Evolutionary conservation across 2,113 vertebrate genomes (phyloP).

Genomic region (Coracopsis vasa): DNA sequence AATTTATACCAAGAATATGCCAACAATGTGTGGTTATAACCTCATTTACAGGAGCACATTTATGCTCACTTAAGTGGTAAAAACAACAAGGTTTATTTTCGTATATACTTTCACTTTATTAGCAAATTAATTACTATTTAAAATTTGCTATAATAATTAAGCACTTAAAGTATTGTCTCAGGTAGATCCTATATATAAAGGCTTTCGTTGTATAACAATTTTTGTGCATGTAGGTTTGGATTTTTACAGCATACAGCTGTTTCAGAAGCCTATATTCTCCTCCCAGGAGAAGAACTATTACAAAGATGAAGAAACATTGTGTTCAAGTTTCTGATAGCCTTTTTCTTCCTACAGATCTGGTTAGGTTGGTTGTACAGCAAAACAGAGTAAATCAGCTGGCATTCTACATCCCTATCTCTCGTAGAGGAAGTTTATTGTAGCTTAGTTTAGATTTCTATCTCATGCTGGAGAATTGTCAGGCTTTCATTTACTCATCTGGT

Average conservation of each 20-base stretch:
- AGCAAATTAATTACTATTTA: not conserved
- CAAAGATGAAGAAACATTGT: not conserved
- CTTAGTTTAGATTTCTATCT: not conserved
- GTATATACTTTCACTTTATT: not conserved
- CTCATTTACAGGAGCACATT: not conserved
- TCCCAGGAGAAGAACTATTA: not conserved
- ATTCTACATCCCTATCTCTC: not conserved
- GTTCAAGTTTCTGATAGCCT: not conserved
- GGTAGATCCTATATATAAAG: not conserved
- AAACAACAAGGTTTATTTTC: not conserved
- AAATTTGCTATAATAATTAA: not conserved
- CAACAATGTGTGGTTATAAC: not conserved
- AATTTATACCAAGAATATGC: not conserved
- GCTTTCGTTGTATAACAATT: not conserved
- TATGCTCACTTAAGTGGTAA: not conserved
- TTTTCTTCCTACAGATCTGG: not conserved
- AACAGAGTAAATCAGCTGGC: not conserved
- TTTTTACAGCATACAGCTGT: not conserved
- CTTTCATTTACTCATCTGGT: not conserved
- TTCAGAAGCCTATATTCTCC: not conserved
- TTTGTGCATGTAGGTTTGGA: not conserved
- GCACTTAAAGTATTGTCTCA: not conserved
- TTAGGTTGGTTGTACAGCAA: not conserved
- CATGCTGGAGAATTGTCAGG: not conserved
- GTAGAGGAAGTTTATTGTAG: not conserved